Conservation (phyloP, 2,888 invertebrate species). For the Drosophila diplacantha region DNA sequence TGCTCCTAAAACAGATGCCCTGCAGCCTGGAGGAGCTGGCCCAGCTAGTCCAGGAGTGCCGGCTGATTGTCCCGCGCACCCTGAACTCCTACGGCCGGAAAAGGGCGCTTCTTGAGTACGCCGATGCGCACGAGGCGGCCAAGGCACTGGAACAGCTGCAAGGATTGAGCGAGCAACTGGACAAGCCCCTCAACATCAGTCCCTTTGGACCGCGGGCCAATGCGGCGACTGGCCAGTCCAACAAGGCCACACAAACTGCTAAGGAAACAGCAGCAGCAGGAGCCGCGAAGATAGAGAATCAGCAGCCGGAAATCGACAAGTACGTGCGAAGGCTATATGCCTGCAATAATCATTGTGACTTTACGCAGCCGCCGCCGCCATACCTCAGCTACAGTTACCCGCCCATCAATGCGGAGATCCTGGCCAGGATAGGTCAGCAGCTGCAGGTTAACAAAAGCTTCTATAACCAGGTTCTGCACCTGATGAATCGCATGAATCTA, state of each 20-base stretch:
- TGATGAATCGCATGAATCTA: constrained; percentile 97
- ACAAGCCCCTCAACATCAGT: constrained; percentile 54
- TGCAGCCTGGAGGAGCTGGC: constrained; percentile 58
- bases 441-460: constrained; percentile 87
- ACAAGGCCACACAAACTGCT: constrained; percentile 51
- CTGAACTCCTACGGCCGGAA: constrained; percentile 52
- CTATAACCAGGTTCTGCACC: constrained; percentile 90
- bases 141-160: constrained; percentile 57
- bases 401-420: constrained; percentile 83
- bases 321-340: constrained; percentile 81
- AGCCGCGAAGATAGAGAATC: not conserved
- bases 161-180: constrained; percentile 41
- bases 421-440: constrained; percentile 87
- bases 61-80: constrained; percentile 53
- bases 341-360: constrained; percentile 81
- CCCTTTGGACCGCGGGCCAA: constrained; percentile 41
- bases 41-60: constrained; percentile 49
- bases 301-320: constrained; percentile 72
- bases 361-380: constrained; percentile 86
- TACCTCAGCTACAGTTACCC: constrained; percentile 90
- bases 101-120: constrained; percentile 51
- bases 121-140: constrained; percentile 43
- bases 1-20: constrained; percentile 71
- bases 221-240: constrained; percentile 8
- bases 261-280: not conserved